Evolutionary conservation across 2,113 vertebrate species (phyloP).

Genomic region (Plectropomus leopardus): DNA sequence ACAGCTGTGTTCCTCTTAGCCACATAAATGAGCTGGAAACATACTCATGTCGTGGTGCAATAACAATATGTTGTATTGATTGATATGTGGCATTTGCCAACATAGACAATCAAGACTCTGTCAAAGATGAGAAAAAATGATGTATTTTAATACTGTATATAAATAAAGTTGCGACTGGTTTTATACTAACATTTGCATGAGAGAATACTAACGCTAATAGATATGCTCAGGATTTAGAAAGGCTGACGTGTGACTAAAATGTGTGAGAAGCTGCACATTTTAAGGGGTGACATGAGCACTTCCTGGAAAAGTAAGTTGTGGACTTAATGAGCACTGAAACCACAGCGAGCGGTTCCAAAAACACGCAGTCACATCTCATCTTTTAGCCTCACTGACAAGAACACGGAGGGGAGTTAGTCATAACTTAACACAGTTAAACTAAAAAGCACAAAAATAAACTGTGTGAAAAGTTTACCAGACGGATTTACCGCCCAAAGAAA

Average conservation of each 20-base stretch:
- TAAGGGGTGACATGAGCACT: neutral
- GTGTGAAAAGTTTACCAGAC: neutral
- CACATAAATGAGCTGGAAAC: neutral
- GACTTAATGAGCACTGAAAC: neutral
- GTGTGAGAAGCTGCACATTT: neutral
- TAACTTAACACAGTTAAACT: neutral
- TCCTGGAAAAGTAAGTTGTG: neutral
- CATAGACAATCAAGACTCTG: neutral
- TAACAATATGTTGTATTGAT: neutral
- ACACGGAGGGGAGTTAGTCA: too few relatives aligned
- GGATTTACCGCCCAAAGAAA: neutral
- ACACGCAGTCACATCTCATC: neutral
- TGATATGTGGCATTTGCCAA: neutral
- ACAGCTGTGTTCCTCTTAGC: neutral
- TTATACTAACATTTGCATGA: neutral
- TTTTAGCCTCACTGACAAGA: neutral
- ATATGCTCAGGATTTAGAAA: neutral
- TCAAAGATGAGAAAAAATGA: neutral
- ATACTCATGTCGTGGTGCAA: neutral
- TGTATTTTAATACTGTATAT: slow-evolving; percentile 22
- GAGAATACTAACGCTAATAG: too few relatives aligned
- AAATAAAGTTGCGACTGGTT: slow-evolving; percentile 50
- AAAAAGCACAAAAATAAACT: neutral
- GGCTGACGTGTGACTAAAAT: neutral
- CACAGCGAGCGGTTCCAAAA: neutral